Evolutionary conservation across 2,797 vertebrate species (phyloP), one percentile per base, ranked within the genome.

Genomic region (Mormyrops attenuatus): DNA sequence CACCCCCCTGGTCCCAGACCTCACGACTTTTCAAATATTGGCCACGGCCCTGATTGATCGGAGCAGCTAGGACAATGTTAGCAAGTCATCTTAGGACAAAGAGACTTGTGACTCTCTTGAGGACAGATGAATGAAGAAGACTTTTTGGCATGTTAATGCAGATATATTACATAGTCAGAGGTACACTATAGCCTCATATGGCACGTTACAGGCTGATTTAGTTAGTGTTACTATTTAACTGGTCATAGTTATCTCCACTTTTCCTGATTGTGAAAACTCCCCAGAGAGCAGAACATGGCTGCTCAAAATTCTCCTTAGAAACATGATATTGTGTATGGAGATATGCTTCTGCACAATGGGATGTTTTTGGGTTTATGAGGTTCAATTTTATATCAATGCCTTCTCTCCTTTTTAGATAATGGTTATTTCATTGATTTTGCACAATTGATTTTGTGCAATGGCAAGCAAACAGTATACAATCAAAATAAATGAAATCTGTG

Each of bases 351-450:
- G 69, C 69, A 77, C 73, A 80, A 44, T 80, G 73, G 17, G 34
- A 80, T 44, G 34, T 20, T 80, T 80, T 80, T 20, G 73, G 38
- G 73, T 44, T 44, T 80, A 80, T 44, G 15, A 44, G 15, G 34
- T 80, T 80, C 17, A 34, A 80, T 80, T 20, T 38, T 44, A 41
- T 80, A 44, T 80, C 38, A 44, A 20, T 69, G 73, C 5, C 34
- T 44, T 80, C 38, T 80, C 26, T 69, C 30, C 30, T 44, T 80
- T 80, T 80, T 20, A 44, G 15, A 80, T 80, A 80, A 80, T 80
- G 73, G 38, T 44, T 80, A 44, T 80, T 80, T 80, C 38, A 80
- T 80, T 80, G 73, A 80, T 80, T 80, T 80, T 80, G 34, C 73
- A 20, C 73, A 41, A 80, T 80, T 0, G 73, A 69, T 69, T 69